A percentile compares a stretch with the other conserved stretches of the same genome.
Evolutionary conservation across 2,113 vertebrate species (phyloP).

Genomic region (Megatriorchis doriae): DNA sequence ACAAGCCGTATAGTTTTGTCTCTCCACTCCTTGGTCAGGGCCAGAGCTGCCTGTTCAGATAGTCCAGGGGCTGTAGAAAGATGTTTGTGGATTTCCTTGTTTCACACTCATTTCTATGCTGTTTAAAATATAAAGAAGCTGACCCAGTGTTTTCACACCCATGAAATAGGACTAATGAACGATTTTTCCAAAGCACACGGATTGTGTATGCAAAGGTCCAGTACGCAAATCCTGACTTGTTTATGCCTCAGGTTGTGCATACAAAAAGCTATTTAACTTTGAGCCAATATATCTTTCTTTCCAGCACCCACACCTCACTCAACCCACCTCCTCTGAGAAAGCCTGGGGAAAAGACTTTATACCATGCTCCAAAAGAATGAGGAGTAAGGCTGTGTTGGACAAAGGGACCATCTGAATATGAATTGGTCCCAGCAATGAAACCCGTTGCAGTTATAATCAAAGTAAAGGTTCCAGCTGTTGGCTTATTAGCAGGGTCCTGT

Average conservation of each 20-base stretch:
- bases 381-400: neutral
- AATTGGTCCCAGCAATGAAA: neutral
- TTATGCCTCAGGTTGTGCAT: constrained; percentile 58
- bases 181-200: neutral
- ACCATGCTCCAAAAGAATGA: neutral
- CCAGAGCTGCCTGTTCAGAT: neutral
- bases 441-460: neutral
- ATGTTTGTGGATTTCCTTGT: constrained; percentile 24
- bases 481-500: neutral
- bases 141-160: constrained; percentile 51
- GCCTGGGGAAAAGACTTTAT: constrained; percentile 34
- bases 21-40: neutral
- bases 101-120: constrained; percentile 15
- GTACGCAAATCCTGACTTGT: constrained; percentile 58
- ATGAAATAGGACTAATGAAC: constrained; percentile 11
- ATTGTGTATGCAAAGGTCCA: constrained; percentile 62
- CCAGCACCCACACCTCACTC: constrained; percentile 52
- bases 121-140: constrained; percentile 41
- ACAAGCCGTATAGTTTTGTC: neutral
- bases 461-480: neutral
- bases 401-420: neutral
- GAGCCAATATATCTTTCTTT: constrained; percentile 54
- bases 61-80: neutral
- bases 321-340: constrained; percentile 35
- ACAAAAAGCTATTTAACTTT: constrained; percentile 63